Evolutionary conservation across 2,113 vertebrate species (phyloP).

Genomic region (Heloderma charlesbogerti): DNA sequence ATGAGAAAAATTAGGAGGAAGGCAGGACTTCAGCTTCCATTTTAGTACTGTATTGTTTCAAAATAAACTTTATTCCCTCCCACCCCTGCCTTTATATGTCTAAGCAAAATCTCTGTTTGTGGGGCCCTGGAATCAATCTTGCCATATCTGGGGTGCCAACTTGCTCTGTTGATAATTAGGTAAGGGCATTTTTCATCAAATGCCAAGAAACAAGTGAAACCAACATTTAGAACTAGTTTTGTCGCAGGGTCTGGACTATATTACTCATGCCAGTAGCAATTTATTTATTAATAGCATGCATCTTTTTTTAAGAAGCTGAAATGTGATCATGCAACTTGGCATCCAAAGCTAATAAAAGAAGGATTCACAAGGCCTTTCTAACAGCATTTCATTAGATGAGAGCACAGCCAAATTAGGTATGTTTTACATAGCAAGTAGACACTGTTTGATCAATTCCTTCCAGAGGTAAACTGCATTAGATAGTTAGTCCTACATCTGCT

Average conservation of each 20-base stretch:
- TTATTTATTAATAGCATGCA: constrained; percentile 61
- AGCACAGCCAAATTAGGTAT: no score
- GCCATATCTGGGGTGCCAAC: constrained; percentile 18
- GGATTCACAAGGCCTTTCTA: neutral
- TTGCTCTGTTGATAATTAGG: constrained; percentile 10
- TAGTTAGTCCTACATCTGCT: neutral
- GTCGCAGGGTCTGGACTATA: constrained; percentile 32
- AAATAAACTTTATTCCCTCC: neutral
- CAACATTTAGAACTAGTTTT: constrained; percentile 12
- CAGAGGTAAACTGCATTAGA: neutral
- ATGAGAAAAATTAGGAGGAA: neutral
- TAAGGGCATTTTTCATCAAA: neutral
- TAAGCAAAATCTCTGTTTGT: neutral
- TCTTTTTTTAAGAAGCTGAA: constrained; percentile 55
- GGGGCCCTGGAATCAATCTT: neutral
- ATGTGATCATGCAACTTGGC: neutral
- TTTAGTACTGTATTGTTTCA: neutral
- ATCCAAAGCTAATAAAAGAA: constrained; percentile 53
- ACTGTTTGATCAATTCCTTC: neutral
- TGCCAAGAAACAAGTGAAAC: constrained; percentile 54
- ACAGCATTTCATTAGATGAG: no score
- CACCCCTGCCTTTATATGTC: neutral
- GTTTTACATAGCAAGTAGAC: neutral
- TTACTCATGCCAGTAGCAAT: constrained; percentile 53
- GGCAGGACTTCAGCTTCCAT: neutral